Base-by-base conservation (phyloP, 1,140 invertebrate species). In the Anastrepha obliqua region DNA sequence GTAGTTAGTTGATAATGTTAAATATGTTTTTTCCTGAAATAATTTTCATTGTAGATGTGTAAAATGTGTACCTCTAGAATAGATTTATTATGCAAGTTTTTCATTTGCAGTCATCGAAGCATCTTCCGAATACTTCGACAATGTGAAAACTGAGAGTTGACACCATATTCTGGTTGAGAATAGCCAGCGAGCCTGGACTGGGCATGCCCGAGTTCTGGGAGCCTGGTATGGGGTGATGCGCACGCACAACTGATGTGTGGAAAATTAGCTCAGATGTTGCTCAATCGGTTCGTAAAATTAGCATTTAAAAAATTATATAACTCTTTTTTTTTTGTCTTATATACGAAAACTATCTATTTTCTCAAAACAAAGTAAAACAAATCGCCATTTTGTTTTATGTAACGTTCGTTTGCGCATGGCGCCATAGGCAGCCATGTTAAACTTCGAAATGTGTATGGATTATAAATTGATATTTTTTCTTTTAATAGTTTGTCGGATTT, bases 11-110 rank as follows among this genome's bases (percentile, higher is more conserved):
- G 20, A 60, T 87, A 58, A 42, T 62, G n/a, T 62, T 62, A 62
- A 74, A 87, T 59, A 87, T 55, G 20, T 47, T 1, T 47, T 39
- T 58, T 59, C 20, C 65, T 44, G 55, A 29, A 9, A 87, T 59
- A 29, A 74, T 44, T 29, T 86, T 17, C 13, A 15, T 47, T 86
- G 58, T 47, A 81, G 51, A 55, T 81, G 74, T 81, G 7, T 81
- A 15, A 62, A 64, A n/a, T 64, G 60, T 85, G 62, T 65, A 47
- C 64, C 81, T 90, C 17, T 55, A 81, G 74, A 20, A 81, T 81
- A 81, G 74, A 55, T 90, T 91, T 92, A 92, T 92, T 91, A 92
- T 90, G 91, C 90, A 90, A 87, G 92, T 92, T 92, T 92, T 91
- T 92, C 91, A 92, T 92, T 92, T 92, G 91, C 91, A 92, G 91